Percentiles rank a stretch among this genome's conserved stretches.
Evolutionary conservation across 2,888 invertebrate species (phyloP).

Genomic region (Lasius platythorax): DNA sequence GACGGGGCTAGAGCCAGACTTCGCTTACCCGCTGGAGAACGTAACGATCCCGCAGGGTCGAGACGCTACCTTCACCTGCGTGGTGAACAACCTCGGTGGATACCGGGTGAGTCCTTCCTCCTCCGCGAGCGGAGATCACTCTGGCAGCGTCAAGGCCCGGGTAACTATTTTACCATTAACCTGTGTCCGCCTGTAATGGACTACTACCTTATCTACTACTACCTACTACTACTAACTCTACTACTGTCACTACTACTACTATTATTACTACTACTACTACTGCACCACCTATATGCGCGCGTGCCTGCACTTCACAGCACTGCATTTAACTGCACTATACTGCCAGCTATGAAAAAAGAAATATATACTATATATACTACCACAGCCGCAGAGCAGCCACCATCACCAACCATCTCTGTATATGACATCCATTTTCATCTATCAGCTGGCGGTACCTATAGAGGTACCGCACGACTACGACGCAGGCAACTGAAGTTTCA

Average conservation of each 20-base stretch:
- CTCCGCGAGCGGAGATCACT: constrained; percentile 85
- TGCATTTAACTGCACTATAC: constrained; percentile 81
- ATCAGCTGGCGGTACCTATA: constrained; percentile 57
- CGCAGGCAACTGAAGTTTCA: constrained; percentile 52
- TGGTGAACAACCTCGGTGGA: constrained; percentile 94
- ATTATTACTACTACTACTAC: constrained; percentile 59
- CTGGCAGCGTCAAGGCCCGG: constrained; percentile 84
- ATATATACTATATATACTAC: constrained; percentile 50
- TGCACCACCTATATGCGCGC: constrained; percentile 77
- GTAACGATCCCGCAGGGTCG: constrained; percentile 94
- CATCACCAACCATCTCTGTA: constrained; percentile 65
- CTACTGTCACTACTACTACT: constrained; percentile 57
- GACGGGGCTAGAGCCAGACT: constrained; percentile 93
- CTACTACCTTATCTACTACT: constrained; percentile 68
- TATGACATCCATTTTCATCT: constrained; percentile 68
- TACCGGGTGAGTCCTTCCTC: constrained; percentile 92
- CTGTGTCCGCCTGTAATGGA: constrained; percentile 84
- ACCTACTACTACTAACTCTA: constrained; percentile 67
- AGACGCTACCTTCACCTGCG: constrained; percentile 94
- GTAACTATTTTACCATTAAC: constrained; percentile 84
- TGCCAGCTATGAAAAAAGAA: constrained; percentile 79
- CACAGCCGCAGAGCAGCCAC: constrained; percentile 70
- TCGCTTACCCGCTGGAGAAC: constrained; percentile 93
- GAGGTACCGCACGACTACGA: constrained; percentile 57
- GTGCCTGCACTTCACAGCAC: constrained; percentile 83